These are phyloP conservation scores for Muscicapa comitata DNA, from an alignment of 2,797 vertebrate species.

Conservation along the genomic window DNA sequence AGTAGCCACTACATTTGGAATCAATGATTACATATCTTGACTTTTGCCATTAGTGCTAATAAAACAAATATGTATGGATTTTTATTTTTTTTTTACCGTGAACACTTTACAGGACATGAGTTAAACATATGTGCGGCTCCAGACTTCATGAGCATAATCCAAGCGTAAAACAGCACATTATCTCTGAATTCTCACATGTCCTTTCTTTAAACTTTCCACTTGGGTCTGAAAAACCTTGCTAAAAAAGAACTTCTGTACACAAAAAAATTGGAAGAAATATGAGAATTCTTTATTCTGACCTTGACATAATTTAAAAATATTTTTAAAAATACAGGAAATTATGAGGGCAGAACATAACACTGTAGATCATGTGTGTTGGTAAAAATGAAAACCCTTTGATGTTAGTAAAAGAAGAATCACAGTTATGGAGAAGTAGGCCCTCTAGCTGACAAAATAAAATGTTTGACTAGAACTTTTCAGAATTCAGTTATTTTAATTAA, in stretches of 20 bases:
- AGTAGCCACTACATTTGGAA: slow-evolving; percentile 54
- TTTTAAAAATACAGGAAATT: background rate
- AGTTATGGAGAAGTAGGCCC: slow-evolving; percentile 30
- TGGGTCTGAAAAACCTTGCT: background rate
- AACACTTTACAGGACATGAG: slow-evolving; percentile 38
- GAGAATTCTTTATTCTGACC: background rate
- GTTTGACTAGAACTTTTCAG: background rate
- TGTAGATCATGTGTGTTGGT: background rate
- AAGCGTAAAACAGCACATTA: slow-evolving; percentile 2
- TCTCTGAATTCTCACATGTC: background rate
- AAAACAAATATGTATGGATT: slow-evolving; percentile 37
- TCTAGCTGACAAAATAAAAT: slow-evolving; percentile 24
- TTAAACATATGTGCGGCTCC: slow-evolving; percentile 23
- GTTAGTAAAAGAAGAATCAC: background rate
- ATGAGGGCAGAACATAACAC: background rate
- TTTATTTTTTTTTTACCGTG: background rate
- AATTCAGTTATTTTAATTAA: background rate
- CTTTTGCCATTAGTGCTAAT: slow-evolving; percentile 51
- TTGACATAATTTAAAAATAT: background rate
- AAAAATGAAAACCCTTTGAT: background rate
- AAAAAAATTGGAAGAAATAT: background rate
- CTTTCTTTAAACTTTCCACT: slow-evolving; percentile 12
- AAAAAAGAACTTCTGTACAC: background rate
- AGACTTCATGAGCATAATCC: background rate
- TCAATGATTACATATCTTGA: slow-evolving; percentile 31